Evolutionary conservation across 64 coral and sea anemone genomes (phyloP).

Genomic region (Montipora cactus): DNA sequence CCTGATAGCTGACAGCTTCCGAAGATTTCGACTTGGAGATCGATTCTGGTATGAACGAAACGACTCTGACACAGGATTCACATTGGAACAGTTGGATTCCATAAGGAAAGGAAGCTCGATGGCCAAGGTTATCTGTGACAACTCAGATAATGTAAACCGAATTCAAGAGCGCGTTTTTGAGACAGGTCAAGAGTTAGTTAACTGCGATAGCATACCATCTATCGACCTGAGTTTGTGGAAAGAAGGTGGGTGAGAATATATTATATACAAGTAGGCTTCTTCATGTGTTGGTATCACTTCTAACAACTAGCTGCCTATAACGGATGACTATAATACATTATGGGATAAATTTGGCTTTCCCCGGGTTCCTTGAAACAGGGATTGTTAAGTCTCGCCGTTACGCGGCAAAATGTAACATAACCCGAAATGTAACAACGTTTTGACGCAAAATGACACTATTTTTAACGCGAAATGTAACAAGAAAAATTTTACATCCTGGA

Average conservation of each 20-base stretch:
- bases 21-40: neutral
- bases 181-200: neutral
- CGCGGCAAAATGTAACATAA: no score
- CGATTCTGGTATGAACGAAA: conserved; percentile 28
- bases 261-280: no score
- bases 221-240: conserved; percentile 32
- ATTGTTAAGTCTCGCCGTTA: no score
- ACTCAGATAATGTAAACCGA: conserved; percentile 5
- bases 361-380: no score
- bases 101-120: conserved; percentile 10
- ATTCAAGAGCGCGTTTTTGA: conserved; percentile 20
- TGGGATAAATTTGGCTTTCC: no score
- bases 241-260: conserved; percentile 5
- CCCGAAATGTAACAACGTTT: no score
- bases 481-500: no score
- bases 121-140: conserved; percentile 16
- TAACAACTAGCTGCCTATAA: no score
- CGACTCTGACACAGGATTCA: conserved; percentile 15
- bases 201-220: conserved; percentile 14
- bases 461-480: no score
- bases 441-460: no score
- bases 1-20: neutral
- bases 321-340: no score
- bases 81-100: neutral
- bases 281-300: no score